A percentile compares a stretch with the other conserved stretches of the same genome.
These are phyloP conservation scores for Tetragnatha montana DNA, from an alignment of 2,888 invertebrate species.

Conservation along the genomic window DNA sequence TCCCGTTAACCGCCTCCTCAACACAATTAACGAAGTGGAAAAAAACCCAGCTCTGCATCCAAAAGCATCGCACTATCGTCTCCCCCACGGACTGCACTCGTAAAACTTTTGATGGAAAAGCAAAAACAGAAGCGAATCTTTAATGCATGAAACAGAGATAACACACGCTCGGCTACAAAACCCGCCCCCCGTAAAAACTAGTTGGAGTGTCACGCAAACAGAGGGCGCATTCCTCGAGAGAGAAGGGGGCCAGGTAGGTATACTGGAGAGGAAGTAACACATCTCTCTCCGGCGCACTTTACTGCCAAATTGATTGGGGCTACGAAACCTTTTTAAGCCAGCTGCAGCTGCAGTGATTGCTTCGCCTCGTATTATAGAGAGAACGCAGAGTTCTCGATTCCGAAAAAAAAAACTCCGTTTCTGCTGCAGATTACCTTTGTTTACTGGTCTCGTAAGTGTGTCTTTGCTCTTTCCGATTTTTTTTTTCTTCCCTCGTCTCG, in stretches of 20 bases:
- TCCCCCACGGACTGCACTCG: background rate
- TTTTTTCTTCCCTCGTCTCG: background rate
- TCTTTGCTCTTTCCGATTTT: background rate
- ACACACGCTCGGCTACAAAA: background rate
- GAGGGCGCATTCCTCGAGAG: background rate
- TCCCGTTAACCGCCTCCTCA: background rate
- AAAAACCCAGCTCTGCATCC: background rate
- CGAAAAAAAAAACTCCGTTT: background rate
- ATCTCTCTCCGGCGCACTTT: background rate
- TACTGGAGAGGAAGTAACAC: background rate
- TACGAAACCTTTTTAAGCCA: slow-evolving; percentile 8
- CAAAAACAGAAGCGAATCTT: background rate
- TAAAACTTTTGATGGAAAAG: background rate
- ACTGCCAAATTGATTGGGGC: slow-evolving; percentile 30
- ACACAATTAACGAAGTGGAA: background rate
- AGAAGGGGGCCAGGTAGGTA: background rate
- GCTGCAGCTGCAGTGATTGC: background rate
- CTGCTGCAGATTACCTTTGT: background rate
- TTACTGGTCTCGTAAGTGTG: background rate
- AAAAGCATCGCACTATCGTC: background rate
- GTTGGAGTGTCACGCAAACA: background rate
- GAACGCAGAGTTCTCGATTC: background rate
- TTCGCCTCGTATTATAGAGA: background rate
- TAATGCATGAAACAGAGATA: background rate
- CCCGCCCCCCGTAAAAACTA: background rate